Conservation (phyloP, 2,113 vertebrate genomes). For the Electrona antarctica region DNA sequence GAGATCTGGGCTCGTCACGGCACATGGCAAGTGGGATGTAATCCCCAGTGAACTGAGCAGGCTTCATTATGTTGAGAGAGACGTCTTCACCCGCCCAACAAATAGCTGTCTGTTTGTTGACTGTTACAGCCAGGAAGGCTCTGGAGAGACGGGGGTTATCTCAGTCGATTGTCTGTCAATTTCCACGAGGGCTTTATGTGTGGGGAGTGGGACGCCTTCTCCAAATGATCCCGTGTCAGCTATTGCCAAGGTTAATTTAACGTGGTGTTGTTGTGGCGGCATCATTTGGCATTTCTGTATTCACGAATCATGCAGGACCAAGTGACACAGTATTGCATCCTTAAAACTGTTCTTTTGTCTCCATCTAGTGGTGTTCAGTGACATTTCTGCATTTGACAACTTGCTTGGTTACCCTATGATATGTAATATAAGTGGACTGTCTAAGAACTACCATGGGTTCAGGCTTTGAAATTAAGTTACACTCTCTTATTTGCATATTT, state of each 20-base stretch:
- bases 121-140: conserved; percentile 14
- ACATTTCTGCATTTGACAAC: not conserved
- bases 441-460: not conserved
- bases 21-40: conserved; percentile 36
- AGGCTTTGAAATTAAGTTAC: not conserved
- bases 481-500: too few relatives aligned
- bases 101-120: conserved; percentile 63
- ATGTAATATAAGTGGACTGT: not conserved
- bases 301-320: not conserved
- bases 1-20: conserved; percentile 36
- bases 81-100: conserved; percentile 60
- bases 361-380: conserved; percentile 65
- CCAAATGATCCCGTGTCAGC: conserved; percentile 42
- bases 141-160: conserved; percentile 22
- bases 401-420: too few relatives aligned
- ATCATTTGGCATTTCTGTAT: conserved; percentile 15
- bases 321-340: too few relatives aligned
- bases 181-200: conserved; percentile 32
- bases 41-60: conserved; percentile 53
- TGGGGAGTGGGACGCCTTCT: conserved; percentile 2
- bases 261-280: conserved; percentile 4
- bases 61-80: conserved; percentile 59
- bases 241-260: conserved; percentile 14
- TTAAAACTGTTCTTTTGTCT: conserved; percentile 33
- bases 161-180: conserved; percentile 20